Base-by-base conservation (phyloP, 2,113 vertebrate species). In the Struthidea cinerea region DNA sequence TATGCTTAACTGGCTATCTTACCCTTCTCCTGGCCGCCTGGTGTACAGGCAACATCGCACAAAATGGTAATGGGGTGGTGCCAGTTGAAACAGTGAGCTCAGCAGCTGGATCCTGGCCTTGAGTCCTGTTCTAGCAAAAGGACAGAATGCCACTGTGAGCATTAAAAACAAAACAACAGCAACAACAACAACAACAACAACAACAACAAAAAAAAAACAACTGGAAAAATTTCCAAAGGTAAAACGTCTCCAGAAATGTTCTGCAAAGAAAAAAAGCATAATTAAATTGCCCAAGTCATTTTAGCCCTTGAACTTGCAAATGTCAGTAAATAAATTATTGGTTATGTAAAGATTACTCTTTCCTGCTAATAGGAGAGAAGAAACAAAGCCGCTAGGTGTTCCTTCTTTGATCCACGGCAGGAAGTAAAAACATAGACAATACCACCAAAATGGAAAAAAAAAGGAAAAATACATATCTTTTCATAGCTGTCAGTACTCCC, bases 301-400 rank as follows among this genome's bases (percentile, higher is more conserved):
- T 78, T 57, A 89, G 71, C 28, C 49, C 39, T 16, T 32, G 57
- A 89, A 57, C 56, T 81, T 86, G 73, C 80, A 90, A 90, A 84
- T 84, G 37, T 89, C 83, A 69, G 64, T 82, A 96, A 95, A 95
- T 94, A 94, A 96, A 93, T 87, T 81, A 81, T 49, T 81, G 49
- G 49, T 80, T 89, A 84, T 84, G 86, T 91, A 67, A 90, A 96
- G 56, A 90, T 75, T 46, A 90, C 49, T 93, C 26, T 81, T 87
- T 81, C 68, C 83, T 84, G 37, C 68, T 92, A 94, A 87, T 35
- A 53, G 44, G 24, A 78, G 37, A 74, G 39, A 87, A 95, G 52
- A 49, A 89, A 47, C 57, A 82, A 91, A 91, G 37, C 49, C 52
- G 76, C 78, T 35, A 84, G 61, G 28, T 85, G 24, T 77, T 88